Percentiles rank a stretch among this genome's conserved stretches.
Evolutionary conservation across 2,113 vertebrate species (phyloP).

Genomic region (Chunga burmeisteri): DNA sequence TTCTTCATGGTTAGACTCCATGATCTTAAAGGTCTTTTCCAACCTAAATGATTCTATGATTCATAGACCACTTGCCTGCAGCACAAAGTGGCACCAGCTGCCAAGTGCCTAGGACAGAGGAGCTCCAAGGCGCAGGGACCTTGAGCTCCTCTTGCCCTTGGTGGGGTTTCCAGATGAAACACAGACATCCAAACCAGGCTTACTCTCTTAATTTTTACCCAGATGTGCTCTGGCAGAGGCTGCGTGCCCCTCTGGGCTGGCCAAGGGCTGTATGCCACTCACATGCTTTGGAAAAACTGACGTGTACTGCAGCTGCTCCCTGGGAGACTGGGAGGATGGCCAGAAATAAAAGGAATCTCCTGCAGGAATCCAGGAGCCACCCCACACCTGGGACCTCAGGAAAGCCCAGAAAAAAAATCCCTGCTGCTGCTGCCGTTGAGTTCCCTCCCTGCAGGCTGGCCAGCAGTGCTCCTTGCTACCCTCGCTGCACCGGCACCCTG

Average conservation of each 20-base stretch:
- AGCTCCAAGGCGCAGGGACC: background rate
- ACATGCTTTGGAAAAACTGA: background rate
- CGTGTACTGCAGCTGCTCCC: background rate
- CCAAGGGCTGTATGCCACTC: background rate
- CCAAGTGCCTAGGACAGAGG: background rate
- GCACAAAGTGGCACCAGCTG: background rate
- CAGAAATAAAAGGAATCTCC: constrained; percentile 24
- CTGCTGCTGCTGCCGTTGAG: background rate
- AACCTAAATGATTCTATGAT: background rate
- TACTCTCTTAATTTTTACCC: background rate
- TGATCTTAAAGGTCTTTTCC: background rate
- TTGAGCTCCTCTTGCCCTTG: background rate
- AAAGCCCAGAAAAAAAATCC: background rate
- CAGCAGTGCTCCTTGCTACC: background rate
- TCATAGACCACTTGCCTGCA: background rate
- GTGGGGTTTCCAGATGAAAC: background rate
- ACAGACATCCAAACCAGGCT: background rate
- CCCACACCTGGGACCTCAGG: background rate
- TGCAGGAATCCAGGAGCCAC: background rate
- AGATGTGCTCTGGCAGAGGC: background rate
- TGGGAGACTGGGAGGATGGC: background rate
- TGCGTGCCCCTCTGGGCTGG: background rate
- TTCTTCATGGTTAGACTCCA: background rate
- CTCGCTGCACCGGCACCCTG: too few species aligned
- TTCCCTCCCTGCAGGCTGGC: too few species aligned